Percentiles rank a stretch among this genome's conserved stretches.
Evolutionary conservation across 2,113 vertebrate species (phyloP).

Genomic region (Tragelaphus scriptus): DNA sequence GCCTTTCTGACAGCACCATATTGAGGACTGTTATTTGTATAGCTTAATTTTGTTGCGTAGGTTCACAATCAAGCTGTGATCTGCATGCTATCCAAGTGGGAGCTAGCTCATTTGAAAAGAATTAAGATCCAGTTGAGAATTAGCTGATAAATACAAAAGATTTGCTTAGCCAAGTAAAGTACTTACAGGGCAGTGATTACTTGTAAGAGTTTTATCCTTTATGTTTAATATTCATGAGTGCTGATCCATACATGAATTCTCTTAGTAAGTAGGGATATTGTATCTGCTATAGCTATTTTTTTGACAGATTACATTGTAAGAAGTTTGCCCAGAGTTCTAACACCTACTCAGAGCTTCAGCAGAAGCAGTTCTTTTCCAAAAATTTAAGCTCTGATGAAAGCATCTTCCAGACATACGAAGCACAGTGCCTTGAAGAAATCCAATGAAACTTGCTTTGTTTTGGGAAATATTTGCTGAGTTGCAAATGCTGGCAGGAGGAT

Average conservation of each 20-base stretch:
- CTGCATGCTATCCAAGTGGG: background rate
- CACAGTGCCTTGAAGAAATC: background rate
- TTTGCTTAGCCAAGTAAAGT: constrained; percentile 46
- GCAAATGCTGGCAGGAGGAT: background rate
- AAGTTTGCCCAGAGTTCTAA: constrained; percentile 36
- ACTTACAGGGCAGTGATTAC: background rate
- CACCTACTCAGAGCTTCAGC: constrained; percentile 9
- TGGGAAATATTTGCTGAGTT: background rate
- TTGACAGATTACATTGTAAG: constrained; percentile 38
- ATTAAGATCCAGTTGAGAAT: constrained; percentile 42
- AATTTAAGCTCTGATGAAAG: constrained; percentile 13
- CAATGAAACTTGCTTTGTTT: background rate
- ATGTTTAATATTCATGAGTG: constrained; percentile 54
- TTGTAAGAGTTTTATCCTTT: constrained; percentile 52
- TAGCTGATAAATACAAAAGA: constrained; percentile 41
- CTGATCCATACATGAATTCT: constrained; percentile 30
- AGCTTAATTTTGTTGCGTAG: background rate
- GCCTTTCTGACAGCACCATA: background rate
- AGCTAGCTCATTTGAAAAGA: constrained; percentile 56
- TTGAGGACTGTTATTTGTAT: background rate
- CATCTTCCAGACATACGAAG: background rate
- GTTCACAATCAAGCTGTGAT: constrained; percentile 37
- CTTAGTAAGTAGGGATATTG: constrained; percentile 26
- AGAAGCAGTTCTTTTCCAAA: constrained; percentile 46
- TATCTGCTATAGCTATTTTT: constrained; percentile 48